Base-by-base conservation (phyloP, 2,888 invertebrate species). In the Asteroscopus sphinx region DNA sequence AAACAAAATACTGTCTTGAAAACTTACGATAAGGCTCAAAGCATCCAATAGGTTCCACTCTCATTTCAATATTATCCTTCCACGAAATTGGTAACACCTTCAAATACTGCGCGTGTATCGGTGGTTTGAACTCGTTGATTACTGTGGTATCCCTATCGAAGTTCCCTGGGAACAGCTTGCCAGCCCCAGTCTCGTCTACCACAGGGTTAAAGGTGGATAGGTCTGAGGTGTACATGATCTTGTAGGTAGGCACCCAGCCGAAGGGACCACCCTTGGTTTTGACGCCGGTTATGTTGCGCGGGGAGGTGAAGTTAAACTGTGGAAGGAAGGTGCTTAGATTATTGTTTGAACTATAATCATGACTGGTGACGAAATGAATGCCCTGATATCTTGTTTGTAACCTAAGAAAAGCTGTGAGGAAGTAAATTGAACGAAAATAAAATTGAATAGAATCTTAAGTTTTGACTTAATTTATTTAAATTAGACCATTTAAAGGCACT, bases 31-130 rank as follows among this genome's bases (percentile, higher is more conserved):
- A 97, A 1, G 96, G 96, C 69, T 95, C 90, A 73, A 95, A 97
- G 82, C 98, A 98, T 5, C 98, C 98, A 11, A 96, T 91, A 0
- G 98, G 95, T 77, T 98, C 98, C 0, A 96, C 88, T 56, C 96
- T 95, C 86, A 98, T 92, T 71, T 97, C 96, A 28, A 98, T 96
- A 60, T 95, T 95, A 3, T 95, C 90, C 35, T 96, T 95, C 97
- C 97, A 98, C 48, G 96, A 96, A 0, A 94, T 80, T 0, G 98
- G 98, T 47, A 96, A 86, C 33, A 98, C 83, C 80, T 96, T 96
- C 1, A 98, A 67, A 77, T 96, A 97, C 66, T 95, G 95, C 0
- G 97, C 96, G 68, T 95, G 94, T 39, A 98, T 94, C 0, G 97
- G 96, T n/a, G 95, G 93, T n/a, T 94, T 91, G 80, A 98, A 98